phyloP scores from a whole-genome alignment of 2,113 vertebrate species.

The Platycercus adscitus region DNA sequence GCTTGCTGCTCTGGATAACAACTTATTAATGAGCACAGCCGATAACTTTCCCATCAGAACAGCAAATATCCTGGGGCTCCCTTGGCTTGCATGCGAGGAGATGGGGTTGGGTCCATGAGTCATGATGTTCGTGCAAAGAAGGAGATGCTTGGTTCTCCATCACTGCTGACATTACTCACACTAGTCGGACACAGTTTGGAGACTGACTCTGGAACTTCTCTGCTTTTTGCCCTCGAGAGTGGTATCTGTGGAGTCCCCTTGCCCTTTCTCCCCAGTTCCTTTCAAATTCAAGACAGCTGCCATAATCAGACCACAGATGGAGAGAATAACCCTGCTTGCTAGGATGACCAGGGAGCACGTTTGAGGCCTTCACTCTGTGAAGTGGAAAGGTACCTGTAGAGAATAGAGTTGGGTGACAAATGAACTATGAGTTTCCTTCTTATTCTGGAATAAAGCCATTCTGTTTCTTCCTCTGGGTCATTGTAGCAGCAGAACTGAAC shows the following conservation, averaged over 20 bases:
- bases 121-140: not conserved
- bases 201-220: not conserved
- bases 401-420: fast-evolving
- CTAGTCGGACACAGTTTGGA: fast-evolving
- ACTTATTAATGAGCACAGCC: not conserved
- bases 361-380: not conserved
- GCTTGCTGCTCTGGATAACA: fast-evolving
- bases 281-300: not conserved
- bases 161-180: fast-evolving
- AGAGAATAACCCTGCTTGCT: not conserved
- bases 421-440: not conserved
- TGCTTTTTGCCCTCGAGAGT: not conserved
- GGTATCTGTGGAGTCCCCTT: fast-evolving
- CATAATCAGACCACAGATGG: not conserved
- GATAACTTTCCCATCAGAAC: not conserved
- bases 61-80: fast-evolving
- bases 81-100: not conserved
- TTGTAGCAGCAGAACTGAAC: not conserved
- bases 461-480: not conserved
- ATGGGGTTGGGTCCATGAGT: too few species aligned
- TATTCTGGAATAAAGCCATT: not conserved
- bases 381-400: not conserved
- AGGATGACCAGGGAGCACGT: not conserved
- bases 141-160: not conserved
- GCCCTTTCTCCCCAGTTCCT: not conserved